These are phyloP conservation scores for Manacus vitellinus DNA, from an alignment of 2,113 vertebrate species.

Conservation along the genomic window DNA sequence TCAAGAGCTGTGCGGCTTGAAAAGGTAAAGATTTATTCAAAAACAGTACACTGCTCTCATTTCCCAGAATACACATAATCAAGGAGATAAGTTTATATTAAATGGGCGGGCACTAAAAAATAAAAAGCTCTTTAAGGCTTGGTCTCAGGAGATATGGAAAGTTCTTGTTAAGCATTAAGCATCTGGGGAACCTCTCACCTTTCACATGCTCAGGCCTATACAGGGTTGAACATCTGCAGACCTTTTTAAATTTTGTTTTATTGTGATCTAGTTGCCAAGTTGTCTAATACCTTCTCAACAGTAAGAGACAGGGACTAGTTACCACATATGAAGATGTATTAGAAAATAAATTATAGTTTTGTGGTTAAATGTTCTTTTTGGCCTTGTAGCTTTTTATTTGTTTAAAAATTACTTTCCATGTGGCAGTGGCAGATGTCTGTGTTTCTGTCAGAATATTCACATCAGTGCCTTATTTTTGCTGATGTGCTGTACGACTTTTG, in stretches of 20 bases:
- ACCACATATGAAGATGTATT: fast-evolving
- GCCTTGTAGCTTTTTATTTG: neutral
- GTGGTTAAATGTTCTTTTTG: neutral
- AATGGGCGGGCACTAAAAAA: neutral
- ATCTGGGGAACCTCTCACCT: neutral
- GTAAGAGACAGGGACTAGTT: neutral
- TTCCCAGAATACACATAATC: neutral
- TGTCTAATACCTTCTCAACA: neutral
- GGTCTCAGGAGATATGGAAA: fast-evolving
- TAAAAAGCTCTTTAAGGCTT: neutral
- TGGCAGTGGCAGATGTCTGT: neutral
- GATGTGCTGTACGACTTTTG: neutral
- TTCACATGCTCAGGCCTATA: neutral
- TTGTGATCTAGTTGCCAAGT: neutral
- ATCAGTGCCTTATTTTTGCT: neutral
- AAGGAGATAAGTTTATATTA: neutral
- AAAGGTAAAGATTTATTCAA: neutral
- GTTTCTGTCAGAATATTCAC: neutral
- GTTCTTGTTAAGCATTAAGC: neutral
- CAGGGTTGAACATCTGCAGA: neutral
- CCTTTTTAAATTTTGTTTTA: neutral
- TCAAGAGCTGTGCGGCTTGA: neutral
- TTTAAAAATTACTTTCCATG: neutral
- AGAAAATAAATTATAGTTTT: neutral
- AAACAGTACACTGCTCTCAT: neutral